phyloP scores from a whole-genome alignment of 2,888 invertebrate genomes.

The Lepeophtheirus nordmannii region DNA sequence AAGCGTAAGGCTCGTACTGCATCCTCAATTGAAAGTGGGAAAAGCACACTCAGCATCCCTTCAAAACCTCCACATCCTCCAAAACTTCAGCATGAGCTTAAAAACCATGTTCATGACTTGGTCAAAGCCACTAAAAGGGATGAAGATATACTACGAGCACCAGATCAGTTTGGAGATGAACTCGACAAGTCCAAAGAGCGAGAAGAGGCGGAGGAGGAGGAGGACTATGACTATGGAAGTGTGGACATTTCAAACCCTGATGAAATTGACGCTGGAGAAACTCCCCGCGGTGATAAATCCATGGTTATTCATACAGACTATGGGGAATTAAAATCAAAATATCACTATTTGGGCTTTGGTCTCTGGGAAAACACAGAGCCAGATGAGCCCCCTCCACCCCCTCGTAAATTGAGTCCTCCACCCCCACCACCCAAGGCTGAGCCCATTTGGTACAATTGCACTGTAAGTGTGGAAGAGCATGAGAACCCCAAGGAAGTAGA shows the following conservation, averaged over 20 bases:
- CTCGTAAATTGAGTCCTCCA: constrained; percentile 21
- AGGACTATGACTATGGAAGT: constrained; percentile 10
- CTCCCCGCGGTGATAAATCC: constrained; percentile 13
- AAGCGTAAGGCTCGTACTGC: too few relatives aligned
- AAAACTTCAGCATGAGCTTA: constrained; percentile 11
- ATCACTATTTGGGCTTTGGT: constrained; percentile 22
- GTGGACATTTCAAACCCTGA: neutral
- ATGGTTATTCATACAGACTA: constrained; percentile 21
- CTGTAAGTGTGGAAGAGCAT: constrained; percentile 13
- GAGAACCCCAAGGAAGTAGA: constrained; percentile 18
- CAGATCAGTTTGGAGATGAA: neutral
- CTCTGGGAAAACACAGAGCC: constrained; percentile 22
- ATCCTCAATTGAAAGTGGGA: too few relatives aligned
- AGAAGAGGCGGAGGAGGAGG: neutral
- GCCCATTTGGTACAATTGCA: constrained; percentile 24
- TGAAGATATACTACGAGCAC: neutral
- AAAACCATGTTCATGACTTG: constrained; percentile 10
- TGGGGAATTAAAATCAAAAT: constrained; percentile 22
- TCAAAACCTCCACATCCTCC: constrained; percentile 4
- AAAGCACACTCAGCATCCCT: neutral
- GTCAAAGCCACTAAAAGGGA: constrained; percentile 12
- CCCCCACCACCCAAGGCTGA: constrained; percentile 23
- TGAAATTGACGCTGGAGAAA: constrained; percentile 16
- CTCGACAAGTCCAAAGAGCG: too few relatives aligned
- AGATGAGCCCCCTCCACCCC: constrained; percentile 9